A percentile compares a stretch with the other conserved stretches of the same genome.
Conservation (phyloP, 2,797 vertebrate species). For the Mallotus villosus region DNA sequence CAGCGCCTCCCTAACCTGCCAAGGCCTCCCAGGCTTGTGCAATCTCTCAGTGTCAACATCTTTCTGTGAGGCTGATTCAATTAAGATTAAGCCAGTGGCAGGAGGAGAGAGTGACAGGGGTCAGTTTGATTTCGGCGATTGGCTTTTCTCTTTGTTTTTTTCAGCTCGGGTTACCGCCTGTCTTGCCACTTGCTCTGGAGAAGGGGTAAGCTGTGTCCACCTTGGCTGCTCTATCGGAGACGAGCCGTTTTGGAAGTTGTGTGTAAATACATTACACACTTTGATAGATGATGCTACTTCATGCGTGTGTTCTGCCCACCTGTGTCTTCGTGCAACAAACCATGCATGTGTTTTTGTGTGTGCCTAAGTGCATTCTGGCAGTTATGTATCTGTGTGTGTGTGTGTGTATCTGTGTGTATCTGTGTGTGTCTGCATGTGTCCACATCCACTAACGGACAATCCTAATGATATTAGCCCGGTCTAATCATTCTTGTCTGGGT, state of each 20-base stretch:
- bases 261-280: constrained; percentile 52
- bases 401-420: background rate
- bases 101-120: constrained; percentile 84
- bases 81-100: constrained; percentile 95
- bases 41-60: constrained; percentile 99
- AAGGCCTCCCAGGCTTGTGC: constrained; percentile 92
- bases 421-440: constrained; percentile 7
- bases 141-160: constrained; percentile 72
- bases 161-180: constrained; percentile 59
- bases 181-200: constrained; percentile 43
- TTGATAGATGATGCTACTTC: constrained; percentile 38
- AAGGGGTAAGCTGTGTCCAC: constrained; percentile 48
- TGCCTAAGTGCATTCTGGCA: background rate
- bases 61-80: constrained; percentile 96
- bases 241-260: constrained; percentile 53
- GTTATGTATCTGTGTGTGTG: background rate
- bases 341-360: background rate
- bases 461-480: constrained; percentile 26
- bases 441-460: constrained; percentile 13
- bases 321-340: too few relatives aligned
- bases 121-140: constrained; percentile 84
- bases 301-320: constrained; percentile 3
- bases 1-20: constrained; percentile 77
- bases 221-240: constrained; percentile 37
- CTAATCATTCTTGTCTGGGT: constrained; percentile 67